A percentile compares a stretch with the other conserved stretches of the same genome.
Evolutionary conservation across 2,888 invertebrate genomes (phyloP).

Genomic region (Argynnis bischoffii): DNA sequence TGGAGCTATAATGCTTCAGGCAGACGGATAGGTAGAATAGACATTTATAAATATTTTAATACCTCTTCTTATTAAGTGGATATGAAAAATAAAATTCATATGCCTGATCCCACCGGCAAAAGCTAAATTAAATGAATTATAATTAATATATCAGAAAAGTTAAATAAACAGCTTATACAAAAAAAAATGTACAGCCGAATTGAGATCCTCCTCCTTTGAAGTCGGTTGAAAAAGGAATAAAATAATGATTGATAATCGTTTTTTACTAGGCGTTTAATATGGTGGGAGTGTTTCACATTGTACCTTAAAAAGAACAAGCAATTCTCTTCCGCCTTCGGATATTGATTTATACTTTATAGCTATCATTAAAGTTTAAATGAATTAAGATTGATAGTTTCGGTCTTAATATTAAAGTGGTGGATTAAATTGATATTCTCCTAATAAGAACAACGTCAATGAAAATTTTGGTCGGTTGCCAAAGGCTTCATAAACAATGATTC

Average conservation of each 20-base stretch:
- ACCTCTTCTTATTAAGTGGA: too few species aligned
- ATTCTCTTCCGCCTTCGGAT: conserved; percentile 22
- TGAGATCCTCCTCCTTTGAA: too few species aligned
- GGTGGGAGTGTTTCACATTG: conserved; percentile 14
- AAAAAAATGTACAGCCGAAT: too few species aligned
- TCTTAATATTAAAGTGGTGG: conserved; percentile 12
- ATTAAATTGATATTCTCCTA: conserved; percentile 24
- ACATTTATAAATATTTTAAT: too few species aligned
- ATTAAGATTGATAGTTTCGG: conserved; percentile 27
- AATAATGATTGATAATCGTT: not conserved
- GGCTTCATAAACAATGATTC: conserved; percentile 29
- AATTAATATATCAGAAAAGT: too few species aligned
- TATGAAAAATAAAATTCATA: too few species aligned
- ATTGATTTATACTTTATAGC: conserved; percentile 14
- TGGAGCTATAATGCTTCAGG: too few species aligned
- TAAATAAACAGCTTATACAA: not conserved
- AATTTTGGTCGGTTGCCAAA: conserved; percentile 26
- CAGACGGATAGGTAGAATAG: too few species aligned
- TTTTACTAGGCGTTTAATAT: conserved; percentile 9
- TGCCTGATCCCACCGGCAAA: too few species aligned
- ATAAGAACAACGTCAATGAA: conserved; percentile 17
- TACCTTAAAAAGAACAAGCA: conserved; percentile 26
- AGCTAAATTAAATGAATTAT: too few species aligned
- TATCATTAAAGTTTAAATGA: conserved; percentile 19
- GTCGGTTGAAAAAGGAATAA: not conserved